Percentiles rank a stretch among this genome's conserved stretches.
These are phyloP conservation scores for Cepphus grylle DNA, from an alignment of 2,113 vertebrate species.

Conservation along the genomic window DNA sequence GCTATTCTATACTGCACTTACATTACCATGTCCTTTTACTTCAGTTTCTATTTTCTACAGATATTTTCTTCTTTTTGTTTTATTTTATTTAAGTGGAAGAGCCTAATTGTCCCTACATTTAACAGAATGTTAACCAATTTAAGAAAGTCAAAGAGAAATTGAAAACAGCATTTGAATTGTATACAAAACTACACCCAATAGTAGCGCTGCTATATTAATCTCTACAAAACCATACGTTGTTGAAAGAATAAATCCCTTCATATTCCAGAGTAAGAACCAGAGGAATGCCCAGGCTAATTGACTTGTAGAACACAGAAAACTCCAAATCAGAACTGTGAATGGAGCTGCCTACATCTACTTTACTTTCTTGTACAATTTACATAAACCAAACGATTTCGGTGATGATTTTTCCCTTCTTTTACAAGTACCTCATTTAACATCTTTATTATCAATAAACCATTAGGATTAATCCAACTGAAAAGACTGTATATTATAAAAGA, in stretches of 20 bases:
- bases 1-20: not conserved
- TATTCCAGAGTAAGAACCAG: not conserved
- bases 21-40: not conserved
- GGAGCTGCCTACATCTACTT: not conserved
- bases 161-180: not conserved
- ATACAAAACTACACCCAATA: not conserved
- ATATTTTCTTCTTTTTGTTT: not conserved
- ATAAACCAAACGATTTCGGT: not conserved
- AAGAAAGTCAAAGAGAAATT: not conserved
- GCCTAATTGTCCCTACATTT: not conserved
- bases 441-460: not conserved
- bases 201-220: not conserved
- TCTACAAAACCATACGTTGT: not conserved
- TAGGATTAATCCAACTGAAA: not conserved
- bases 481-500: not conserved
- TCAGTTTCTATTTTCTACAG: not conserved
- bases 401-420: not conserved
- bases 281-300: not conserved
- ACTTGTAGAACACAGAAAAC: not conserved
- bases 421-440: not conserved
- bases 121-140: not conserved
- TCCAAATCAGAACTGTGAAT: not conserved
- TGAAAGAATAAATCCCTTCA: not conserved
- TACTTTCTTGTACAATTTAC: not conserved
- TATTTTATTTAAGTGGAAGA: not conserved